Base-by-base conservation (phyloP, 2,888 invertebrate genomes). In the Drosophila cognata region DNA sequence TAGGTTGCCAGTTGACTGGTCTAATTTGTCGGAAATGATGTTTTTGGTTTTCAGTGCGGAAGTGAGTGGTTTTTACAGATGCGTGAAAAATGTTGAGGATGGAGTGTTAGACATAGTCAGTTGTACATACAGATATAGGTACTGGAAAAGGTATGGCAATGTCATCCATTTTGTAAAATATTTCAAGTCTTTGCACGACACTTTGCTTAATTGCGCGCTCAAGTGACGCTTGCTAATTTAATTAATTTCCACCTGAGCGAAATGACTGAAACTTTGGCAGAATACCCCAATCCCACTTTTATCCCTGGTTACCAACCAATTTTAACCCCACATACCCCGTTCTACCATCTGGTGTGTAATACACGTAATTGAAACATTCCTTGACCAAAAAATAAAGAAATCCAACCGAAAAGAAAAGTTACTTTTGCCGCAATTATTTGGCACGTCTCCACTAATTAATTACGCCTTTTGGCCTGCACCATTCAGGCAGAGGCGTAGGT, bases 11-110 rank as follows among this genome's bases (percentile, higher is more conserved):
- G 89, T 90, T 83, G 84, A 89, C 87, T 88, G 84, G 72, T 84
- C 89, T 84, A 89, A 84, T 84, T 84, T 84, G 87, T 90, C 90
- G 90, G 90, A 90, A 84, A 84, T 90, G 63, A 90, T 81, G 73
- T 90, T 90, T 84, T 83, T 50, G 87, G 79, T 71, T 75, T 77
- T 81, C 43, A 67, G 36, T 81, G 46, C 89, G 84, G 90, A 84
- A 72, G 87, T 70, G 69, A 38, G 25, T 28, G 38, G 28, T 10
- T 35, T 56, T 56, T 38, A 56, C n/a, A n/a, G 21, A 51, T 35
- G 35, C 58, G 80, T 89, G 89, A 77, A 87, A 73, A 84, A 56
- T 65, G 52, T 67, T 41, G 16, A 25, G 28, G 25, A 16, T 46
- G 21, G 13, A 2, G 7, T n/a, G 29, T 13, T n/a, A 36, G 35